These are phyloP conservation scores for Lypha dubia DNA, from an alignment of 2,888 invertebrate species.

Conservation along the genomic window DNA sequence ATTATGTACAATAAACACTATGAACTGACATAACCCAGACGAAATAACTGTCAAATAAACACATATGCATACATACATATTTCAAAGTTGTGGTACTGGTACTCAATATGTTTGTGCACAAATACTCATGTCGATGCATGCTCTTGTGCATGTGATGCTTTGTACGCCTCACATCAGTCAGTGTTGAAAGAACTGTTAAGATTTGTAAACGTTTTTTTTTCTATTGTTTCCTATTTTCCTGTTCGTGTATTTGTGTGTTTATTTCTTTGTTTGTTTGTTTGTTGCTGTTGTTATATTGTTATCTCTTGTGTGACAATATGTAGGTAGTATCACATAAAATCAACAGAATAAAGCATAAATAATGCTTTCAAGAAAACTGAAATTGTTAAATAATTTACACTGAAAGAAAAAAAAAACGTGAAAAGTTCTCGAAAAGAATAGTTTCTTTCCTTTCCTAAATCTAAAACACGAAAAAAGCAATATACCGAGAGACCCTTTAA, in stretches of 20 bases:
- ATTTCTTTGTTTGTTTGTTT: neutral
- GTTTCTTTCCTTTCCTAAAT: no score
- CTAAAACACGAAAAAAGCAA: no score
- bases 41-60: conserved; percentile 67
- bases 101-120: conserved; percentile 26
- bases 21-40: conserved; percentile 61
- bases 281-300: conserved; percentile 13
- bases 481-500: no score
- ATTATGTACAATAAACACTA: conserved; percentile 52
- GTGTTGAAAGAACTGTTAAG: conserved; percentile 31
- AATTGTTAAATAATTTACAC: conserved; percentile 22
- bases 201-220: conserved; percentile 43
- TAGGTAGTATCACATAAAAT: conserved; percentile 51
- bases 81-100: conserved; percentile 51
- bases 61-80: no score
- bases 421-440: no score
- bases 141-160: conserved; percentile 24
- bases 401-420: neutral
- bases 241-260: neutral
- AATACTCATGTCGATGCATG: conserved; percentile 2
- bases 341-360: conserved; percentile 12
- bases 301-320: conserved; percentile 43
- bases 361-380: conserved; percentile 4
- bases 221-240: neutral
- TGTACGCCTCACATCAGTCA: neutral